These are phyloP conservation scores for Machimus atricapillus DNA, from an alignment of 2,888 invertebrate genomes.

Conservation along the genomic window DNA sequence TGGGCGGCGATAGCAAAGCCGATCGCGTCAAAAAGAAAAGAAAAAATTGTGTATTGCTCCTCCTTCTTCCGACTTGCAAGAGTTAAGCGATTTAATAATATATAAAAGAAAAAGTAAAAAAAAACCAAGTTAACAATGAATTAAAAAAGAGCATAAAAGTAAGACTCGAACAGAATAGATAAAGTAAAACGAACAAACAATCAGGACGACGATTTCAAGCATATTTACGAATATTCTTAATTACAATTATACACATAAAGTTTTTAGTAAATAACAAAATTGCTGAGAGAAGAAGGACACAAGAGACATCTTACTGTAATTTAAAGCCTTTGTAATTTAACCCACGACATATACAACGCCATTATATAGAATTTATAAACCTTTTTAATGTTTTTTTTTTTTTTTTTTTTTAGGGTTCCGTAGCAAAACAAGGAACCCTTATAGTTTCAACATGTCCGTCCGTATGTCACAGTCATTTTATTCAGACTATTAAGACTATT, in stretches of 20 bases:
- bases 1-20: slow-evolving; percentile 46
- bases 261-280: slow-evolving; percentile 13
- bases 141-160: not conserved
- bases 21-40: slow-evolving; percentile 49
- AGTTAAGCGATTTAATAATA: slow-evolving; percentile 40
- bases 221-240: slow-evolving; percentile 15
- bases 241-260: not conserved
- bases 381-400: not conserved
- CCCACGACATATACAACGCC: slow-evolving; percentile 12
- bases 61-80: slow-evolving; percentile 48
- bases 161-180: not conserved
- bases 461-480: no score
- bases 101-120: not conserved
- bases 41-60: slow-evolving; percentile 48
- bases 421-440: no score
- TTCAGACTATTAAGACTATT: no score
- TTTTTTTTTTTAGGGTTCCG: no score
- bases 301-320: slow-evolving; percentile 11
- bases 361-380: not conserved
- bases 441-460: no score
- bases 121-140: not conserved
- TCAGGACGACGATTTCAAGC: not conserved
- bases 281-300: not conserved
- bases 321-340: slow-evolving; percentile 26
- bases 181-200: not conserved